Evolutionary conservation across 2,113 vertebrate genomes (phyloP).

Genomic region (Stegastes partitus): DNA sequence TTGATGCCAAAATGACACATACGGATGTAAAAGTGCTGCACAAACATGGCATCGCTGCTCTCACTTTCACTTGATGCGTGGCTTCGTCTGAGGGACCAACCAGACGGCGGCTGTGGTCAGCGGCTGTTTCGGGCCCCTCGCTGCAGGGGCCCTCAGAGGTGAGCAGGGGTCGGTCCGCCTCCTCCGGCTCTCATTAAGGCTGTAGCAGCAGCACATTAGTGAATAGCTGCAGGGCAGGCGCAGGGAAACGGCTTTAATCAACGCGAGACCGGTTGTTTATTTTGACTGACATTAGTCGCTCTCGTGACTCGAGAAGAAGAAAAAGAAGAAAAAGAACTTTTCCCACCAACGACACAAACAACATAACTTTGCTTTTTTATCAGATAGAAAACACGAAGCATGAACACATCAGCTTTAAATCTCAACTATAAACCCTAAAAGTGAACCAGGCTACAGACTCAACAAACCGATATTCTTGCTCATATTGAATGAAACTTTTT

Average conservation of each 20-base stretch:
- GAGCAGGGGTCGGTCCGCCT: constrained; percentile 66
- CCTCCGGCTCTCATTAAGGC: constrained; percentile 74
- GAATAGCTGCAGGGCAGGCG: constrained; percentile 57
- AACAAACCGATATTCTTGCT: too few species aligned
- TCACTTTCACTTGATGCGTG: constrained; percentile 41
- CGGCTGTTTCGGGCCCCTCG: constrained; percentile 48
- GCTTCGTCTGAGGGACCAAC: constrained; percentile 29
- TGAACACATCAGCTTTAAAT: neutral
- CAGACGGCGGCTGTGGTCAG: constrained; percentile 45
- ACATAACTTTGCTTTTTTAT: neutral
- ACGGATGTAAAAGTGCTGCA: neutral
- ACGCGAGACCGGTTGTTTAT: constrained; percentile 61
- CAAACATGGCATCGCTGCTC: constrained; percentile 1
- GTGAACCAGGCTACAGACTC: neutral
- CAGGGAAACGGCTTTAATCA: constrained; percentile 67
- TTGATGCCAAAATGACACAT: too few species aligned
- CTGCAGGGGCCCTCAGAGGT: constrained; percentile 58
- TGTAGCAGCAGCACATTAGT: constrained; percentile 75
- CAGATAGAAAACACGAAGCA: neutral
- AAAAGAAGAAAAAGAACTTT: neutral
- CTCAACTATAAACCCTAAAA: neutral
- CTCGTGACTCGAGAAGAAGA: neutral
- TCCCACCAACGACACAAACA: neutral
- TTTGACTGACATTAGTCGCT: constrained; percentile 55
- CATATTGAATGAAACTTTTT: too few species aligned